phyloP scores from a whole-genome alignment of 2,797 vertebrate species.

The Chiroxiphia lanceolata region DNA sequence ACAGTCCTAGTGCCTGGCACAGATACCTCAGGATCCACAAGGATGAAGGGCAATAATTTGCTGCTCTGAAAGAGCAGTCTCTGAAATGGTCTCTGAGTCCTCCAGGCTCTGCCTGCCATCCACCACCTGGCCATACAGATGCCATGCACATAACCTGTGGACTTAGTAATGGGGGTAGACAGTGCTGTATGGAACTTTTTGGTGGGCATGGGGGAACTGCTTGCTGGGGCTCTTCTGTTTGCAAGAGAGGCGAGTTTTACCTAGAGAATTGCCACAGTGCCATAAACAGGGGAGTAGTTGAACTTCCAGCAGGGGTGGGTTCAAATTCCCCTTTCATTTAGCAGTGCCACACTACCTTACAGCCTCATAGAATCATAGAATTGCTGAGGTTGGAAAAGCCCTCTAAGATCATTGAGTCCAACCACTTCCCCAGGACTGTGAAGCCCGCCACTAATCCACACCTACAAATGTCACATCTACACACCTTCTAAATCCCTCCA shows the following conservation, averaged over 20 bases:
- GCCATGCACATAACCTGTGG: accelerated
- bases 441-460: too few relatives aligned
- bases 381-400: neutral
- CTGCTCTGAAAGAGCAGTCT: neutral
- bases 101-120: neutral
- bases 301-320: neutral
- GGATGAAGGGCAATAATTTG: neutral
- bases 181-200: neutral
- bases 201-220: accelerated
- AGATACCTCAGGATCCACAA: neutral
- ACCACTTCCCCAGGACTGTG: neutral
- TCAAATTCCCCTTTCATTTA: neutral
- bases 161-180: neutral
- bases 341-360: neutral
- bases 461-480: too few relatives aligned
- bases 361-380: neutral
- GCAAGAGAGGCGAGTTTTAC: neutral
- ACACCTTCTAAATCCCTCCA: neutral
- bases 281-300: neutral
- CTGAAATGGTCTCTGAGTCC: neutral
- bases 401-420: neutral
- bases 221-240: accelerated
- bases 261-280: neutral
- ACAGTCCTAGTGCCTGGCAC: neutral
- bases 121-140: neutral